These are phyloP conservation scores for Penaeus monodon DNA, from an alignment of 2,888 invertebrate genomes.

Conservation along the genomic window DNA sequence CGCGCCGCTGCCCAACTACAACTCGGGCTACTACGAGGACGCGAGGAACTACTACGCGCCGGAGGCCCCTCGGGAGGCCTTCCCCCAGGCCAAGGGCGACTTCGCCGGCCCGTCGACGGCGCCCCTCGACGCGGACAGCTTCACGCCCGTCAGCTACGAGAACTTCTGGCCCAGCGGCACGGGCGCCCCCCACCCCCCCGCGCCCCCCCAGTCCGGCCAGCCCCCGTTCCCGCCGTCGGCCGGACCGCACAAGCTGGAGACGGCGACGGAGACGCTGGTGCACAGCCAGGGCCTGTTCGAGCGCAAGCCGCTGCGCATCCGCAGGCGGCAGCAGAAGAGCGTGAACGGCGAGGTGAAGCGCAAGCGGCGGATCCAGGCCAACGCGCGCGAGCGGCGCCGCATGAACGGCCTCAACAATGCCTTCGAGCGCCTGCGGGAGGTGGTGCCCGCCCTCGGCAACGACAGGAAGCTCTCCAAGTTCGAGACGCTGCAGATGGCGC, in stretches of 20 bases:
- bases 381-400: slow-evolving; percentile 78
- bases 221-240: neutral
- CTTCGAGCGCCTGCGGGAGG: slow-evolving; percentile 80
- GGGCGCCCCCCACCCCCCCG: neutral
- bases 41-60: slow-evolving; percentile 10
- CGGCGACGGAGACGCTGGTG: slow-evolving; percentile 8
- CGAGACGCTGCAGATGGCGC: slow-evolving; percentile 85
- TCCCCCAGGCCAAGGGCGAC: slow-evolving; percentile 16
- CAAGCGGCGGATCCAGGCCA: slow-evolving; percentile 71
- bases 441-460: slow-evolving; percentile 79
- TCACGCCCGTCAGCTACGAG: slow-evolving; percentile 43
- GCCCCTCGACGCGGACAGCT: neutral
- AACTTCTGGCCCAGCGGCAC: slow-evolving; percentile 44
- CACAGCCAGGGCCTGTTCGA: slow-evolving; percentile 28
- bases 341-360: slow-evolving; percentile 65
- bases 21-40: slow-evolving; percentile 23
- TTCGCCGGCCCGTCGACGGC: neutral
- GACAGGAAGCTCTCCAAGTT: slow-evolving; percentile 83
- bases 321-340: slow-evolving; percentile 37
- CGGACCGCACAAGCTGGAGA: slow-evolving; percentile 12
- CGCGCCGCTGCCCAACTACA: neutral
- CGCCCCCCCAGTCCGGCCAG: slow-evolving; percentile 4
- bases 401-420: slow-evolving; percentile 83
- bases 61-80: slow-evolving; percentile 1
- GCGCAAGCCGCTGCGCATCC: slow-evolving; percentile 36